phyloP scores from a whole-genome alignment of 2,797 vertebrate genomes.

The Peromyscus aztecus region DNA sequence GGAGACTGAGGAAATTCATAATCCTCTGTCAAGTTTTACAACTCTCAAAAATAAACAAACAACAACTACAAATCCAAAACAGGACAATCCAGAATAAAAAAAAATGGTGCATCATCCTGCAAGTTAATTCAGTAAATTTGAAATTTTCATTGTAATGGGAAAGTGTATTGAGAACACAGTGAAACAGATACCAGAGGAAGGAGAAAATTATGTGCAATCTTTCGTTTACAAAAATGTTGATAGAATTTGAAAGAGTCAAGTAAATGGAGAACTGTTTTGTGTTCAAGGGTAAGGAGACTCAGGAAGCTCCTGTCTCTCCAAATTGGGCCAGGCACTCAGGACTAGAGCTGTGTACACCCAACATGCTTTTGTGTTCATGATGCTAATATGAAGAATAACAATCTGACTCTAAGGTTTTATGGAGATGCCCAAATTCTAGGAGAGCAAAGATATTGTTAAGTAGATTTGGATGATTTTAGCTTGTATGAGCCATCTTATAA shows the following conservation, averaged over 20 bases:
- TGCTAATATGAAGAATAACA: background rate
- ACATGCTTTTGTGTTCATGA: background rate
- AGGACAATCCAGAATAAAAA: background rate
- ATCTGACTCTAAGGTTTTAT: conserved; percentile 30
- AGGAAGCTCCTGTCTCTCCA: background rate
- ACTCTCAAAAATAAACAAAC: background rate
- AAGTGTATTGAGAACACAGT: background rate
- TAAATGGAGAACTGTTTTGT: background rate
- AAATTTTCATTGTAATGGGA: background rate
- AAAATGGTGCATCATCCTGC: background rate
- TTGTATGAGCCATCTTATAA: background rate
- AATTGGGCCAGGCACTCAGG: background rate
- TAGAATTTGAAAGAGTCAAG: background rate
- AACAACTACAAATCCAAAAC: background rate
- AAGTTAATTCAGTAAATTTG: background rate
- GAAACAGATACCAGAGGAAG: conserved; percentile 32
- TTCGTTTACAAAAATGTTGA: conserved; percentile 29
- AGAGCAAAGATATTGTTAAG: background rate
- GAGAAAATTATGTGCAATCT: background rate
- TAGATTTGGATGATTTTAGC: background rate
- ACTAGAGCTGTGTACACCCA: background rate
- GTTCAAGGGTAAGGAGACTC: background rate
- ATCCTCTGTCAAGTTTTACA: background rate
- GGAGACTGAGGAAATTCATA: background rate
- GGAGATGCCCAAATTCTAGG: background rate